These are phyloP conservation scores for Pteromalus puparum DNA, from an alignment of 1,140 invertebrate species.

Conservation along the genomic window DNA sequence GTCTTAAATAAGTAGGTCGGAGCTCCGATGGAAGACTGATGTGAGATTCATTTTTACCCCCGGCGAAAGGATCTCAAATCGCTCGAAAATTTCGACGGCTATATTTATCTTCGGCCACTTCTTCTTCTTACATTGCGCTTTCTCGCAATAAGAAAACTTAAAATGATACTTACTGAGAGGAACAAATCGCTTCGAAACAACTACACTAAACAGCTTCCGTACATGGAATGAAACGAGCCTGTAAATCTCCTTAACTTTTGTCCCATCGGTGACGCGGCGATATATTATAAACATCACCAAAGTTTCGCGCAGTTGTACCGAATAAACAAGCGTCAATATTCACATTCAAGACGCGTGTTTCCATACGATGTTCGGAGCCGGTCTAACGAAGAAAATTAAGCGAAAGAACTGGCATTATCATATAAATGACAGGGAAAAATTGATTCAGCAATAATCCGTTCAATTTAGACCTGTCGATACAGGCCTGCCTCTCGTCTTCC, in stretches of 20 bases:
- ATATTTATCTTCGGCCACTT: conserved; percentile 31
- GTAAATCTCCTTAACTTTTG: neutral
- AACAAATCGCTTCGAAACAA: conserved; percentile 35
- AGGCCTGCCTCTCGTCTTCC: neutral
- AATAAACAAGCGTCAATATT: neutral
- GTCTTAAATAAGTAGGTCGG: conserved; percentile 46
- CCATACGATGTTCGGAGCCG: too few species aligned
- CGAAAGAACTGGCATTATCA: neutral
- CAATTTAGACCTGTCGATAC: neutral
- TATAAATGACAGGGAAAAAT: conserved; percentile 9
- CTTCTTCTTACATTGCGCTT: neutral
- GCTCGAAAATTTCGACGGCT: conserved; percentile 34
- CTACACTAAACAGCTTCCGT: neutral
- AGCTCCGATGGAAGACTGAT: conserved; percentile 15
- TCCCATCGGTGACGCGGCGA: neutral
- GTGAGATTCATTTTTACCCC: conserved; percentile 33
- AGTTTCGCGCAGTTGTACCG: too few species aligned
- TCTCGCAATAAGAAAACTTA: neutral
- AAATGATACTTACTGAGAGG: neutral
- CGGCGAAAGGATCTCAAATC: conserved; percentile 22
- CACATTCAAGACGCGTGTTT: neutral
- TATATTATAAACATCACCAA: neutral
- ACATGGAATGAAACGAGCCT: neutral
- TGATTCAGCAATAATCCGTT: neutral
- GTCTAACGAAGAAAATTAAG: neutral